A percentile compares a stretch with the other conserved stretches of the same genome.
These are phyloP conservation scores for Chymomyza amoena DNA, from an alignment of 2,888 invertebrate species.

Conservation along the genomic window DNA sequence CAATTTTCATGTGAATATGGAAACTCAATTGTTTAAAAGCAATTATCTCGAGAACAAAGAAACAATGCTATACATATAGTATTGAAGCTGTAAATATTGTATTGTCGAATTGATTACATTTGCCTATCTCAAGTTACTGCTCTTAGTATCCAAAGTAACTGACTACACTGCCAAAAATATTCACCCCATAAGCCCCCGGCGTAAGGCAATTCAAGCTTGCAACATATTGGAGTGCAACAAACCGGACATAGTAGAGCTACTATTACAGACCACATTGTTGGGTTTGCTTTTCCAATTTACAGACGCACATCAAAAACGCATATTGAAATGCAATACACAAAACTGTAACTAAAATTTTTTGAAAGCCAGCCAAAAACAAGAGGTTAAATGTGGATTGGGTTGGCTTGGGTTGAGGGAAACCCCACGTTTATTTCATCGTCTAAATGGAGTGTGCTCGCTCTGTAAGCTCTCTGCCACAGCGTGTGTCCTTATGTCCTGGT, in stretches of 20 bases:
- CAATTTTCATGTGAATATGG: neutral
- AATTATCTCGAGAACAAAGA: neutral
- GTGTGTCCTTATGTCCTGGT: neutral
- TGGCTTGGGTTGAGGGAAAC: neutral
- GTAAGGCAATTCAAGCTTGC: neutral
- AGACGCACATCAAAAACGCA: constrained; percentile 31
- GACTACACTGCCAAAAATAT: neutral
- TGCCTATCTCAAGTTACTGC: neutral
- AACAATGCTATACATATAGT: neutral
- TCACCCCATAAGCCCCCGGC: too few relatives aligned
- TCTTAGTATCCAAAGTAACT: neutral
- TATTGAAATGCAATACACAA: constrained; percentile 61
- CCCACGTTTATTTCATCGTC: constrained; percentile 66
- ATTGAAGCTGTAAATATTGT: too few relatives aligned
- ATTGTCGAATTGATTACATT: neutral
- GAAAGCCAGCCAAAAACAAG: constrained; percentile 49
- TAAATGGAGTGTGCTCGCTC: constrained; percentile 56
- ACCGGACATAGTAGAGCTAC: neutral
- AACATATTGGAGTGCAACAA: neutral
- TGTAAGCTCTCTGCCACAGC: neutral
- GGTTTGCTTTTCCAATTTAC: constrained; percentile 44
- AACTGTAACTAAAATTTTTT: constrained; percentile 64
- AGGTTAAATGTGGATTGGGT: neutral
- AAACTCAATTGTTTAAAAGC: neutral
- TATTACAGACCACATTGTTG: neutral